Evolutionary conservation across 2,888 invertebrate genomes (phyloP), one percentile per base, ranked within the genome.

Genomic region (Camptogramma bilineatum): DNA sequence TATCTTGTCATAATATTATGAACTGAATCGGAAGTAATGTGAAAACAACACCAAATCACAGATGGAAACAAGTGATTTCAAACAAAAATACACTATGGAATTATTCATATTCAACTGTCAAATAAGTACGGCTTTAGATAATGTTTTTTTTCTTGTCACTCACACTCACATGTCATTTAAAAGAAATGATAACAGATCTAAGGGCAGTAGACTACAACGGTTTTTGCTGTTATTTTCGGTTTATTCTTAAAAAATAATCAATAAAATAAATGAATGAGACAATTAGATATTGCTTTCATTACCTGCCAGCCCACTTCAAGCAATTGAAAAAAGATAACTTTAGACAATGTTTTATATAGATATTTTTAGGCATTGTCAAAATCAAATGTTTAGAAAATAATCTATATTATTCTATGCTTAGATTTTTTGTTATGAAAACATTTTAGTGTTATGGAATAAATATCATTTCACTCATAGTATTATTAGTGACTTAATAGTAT

Each of bases 1-100:
- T 59, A 72, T 46, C 52, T 58, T 73, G 58, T 67, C 74, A 78
- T 66, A 80, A 79, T 77, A 77, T 80, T 79, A 72, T 57, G 63
- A n/a, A 58, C 56, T 58, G 10, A 58, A 55, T 63, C 31, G 61
- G 54, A 61, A 63, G 34, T 66, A 47, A 52, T 54, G 59, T 48
- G 48, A 28, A 47, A 64, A 66, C 50, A 58, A 52, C 52, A 42
- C 42, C 24, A 5, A 5, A 28, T n/a, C 21, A n/a, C 13, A 16
- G 18, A 16, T 18, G n/a, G 48, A 48, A 61, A 24, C 13, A 44
- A 5, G 8, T 39, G 2, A 10, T n/a, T 7, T 5, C 44, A 44
- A 44, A 44, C 44, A 44, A 44, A 44, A 44, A 44, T 17, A 5
- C 8, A 17, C 44, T 5, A 44, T n/a, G 3, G 10, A 1, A 2